Conservation (phyloP, 2,888 invertebrate genomes). For the Stratiomys singularior region DNA sequence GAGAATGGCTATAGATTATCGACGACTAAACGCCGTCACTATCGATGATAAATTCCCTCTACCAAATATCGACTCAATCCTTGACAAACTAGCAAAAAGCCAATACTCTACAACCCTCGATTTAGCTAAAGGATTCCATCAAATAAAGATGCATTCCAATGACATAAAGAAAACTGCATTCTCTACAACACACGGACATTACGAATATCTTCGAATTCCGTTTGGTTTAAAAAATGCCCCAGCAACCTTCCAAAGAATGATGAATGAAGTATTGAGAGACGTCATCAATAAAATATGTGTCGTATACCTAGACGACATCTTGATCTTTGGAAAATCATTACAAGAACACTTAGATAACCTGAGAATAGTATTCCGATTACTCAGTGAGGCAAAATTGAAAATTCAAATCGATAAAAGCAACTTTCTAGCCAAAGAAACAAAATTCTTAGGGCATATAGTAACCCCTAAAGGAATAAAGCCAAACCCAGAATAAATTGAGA, state of each 20-base stretch:
- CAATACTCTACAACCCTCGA: too few relatives aligned
- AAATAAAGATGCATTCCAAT: slow-evolving; percentile 53
- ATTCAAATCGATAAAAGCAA: too few relatives aligned
- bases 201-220: slow-evolving; percentile 54
- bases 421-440: background rate
- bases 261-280: too few relatives aligned
- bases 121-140: slow-evolving; percentile 56
- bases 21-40: too few relatives aligned
- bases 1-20: too few relatives aligned
- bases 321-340: background rate
- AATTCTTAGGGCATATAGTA: background rate
- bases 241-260: slow-evolving; percentile 55
- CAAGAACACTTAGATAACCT: background rate
- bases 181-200: slow-evolving; percentile 54
- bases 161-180: slow-evolving; percentile 55
- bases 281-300: too few relatives aligned
- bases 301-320: too few relatives aligned
- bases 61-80: slow-evolving; percentile 54
- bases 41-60: slow-evolving; percentile 6
- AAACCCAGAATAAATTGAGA: background rate
- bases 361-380: background rate
- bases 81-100: too few relatives aligned
- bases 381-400: too few relatives aligned
- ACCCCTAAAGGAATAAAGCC: too few relatives aligned
- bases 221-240: slow-evolving; percentile 55